phyloP scores from a whole-genome alignment of 2,797 vertebrate species.

The Novumbra hubbsi region DNA sequence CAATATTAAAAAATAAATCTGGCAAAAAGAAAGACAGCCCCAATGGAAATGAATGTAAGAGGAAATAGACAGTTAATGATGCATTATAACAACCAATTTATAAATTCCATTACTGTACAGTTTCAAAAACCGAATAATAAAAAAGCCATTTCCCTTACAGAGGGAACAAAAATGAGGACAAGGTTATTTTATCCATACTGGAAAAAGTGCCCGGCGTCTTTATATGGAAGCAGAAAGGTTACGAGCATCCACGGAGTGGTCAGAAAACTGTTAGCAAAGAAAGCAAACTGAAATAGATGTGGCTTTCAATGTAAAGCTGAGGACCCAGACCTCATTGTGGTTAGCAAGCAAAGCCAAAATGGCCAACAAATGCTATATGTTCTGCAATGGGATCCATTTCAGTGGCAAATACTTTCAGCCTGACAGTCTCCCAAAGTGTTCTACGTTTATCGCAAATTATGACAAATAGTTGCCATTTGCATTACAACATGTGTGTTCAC shows the following conservation, averaged over 20 bases:
- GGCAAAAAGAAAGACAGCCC: not conserved
- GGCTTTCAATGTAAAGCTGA: conserved; percentile 72
- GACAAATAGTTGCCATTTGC: not conserved
- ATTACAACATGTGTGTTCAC: not conserved
- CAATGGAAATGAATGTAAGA: not conserved
- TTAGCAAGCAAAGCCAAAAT: conserved; percentile 63
- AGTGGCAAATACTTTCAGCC: conserved; percentile 43
- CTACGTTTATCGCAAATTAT: not conserved
- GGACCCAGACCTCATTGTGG: conserved; percentile 62
- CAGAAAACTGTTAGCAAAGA: conserved; percentile 64
- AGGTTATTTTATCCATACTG: conserved; percentile 3
- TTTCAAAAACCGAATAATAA: not conserved
- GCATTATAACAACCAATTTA: not conserved
- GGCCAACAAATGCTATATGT: conserved; percentile 46
- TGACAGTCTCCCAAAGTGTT: not conserved
- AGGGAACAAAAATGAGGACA: not conserved
- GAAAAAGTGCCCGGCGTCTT: conserved; percentile 55
- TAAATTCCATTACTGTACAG: not conserved
- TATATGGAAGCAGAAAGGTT: conserved; percentile 59
- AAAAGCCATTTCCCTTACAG: not conserved
- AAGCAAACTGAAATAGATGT: conserved; percentile 73
- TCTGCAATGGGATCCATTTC: conserved; percentile 60
- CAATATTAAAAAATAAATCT: not conserved
- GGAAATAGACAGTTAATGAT: not conserved
- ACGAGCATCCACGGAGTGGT: conserved; percentile 63